These are phyloP conservation scores for Drosophila prosaltans DNA, from an alignment of 1,140 invertebrate species.

Conservation along the genomic window DNA sequence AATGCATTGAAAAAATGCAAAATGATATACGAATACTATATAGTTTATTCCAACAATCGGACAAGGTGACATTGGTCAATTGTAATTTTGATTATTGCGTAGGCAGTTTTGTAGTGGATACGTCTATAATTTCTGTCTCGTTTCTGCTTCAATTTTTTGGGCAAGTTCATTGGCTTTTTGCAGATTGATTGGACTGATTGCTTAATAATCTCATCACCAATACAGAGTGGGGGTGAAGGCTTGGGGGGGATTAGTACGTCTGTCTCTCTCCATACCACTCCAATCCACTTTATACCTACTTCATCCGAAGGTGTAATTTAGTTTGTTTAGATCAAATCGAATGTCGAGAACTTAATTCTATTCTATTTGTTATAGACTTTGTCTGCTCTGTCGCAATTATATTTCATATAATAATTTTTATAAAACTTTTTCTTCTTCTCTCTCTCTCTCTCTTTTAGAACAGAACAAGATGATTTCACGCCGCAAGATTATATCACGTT, in stretches of 20 bases:
- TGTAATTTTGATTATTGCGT: conserved; percentile 11
- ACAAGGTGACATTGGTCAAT: conserved; percentile 71
- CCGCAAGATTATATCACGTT: conserved; percentile 94
- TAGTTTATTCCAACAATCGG: conserved; percentile 45
- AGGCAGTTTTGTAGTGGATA: conserved; percentile 23
- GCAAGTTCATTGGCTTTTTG: conserved; percentile 71
- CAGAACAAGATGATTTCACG: conserved; percentile 91
- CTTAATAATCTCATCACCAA: conserved; percentile 65
- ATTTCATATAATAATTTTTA: conserved; percentile 62
- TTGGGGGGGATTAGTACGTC: conserved; percentile 19
- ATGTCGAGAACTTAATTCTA: conserved; percentile 23
- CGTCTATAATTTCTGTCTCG: neutral
- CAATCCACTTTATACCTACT: neutral
- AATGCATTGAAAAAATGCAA: conserved; percentile 54
- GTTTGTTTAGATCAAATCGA: conserved; percentile 53
- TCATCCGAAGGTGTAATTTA: conserved; percentile 34
- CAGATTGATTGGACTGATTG: conserved; percentile 75
- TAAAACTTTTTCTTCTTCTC: conserved; percentile 52
- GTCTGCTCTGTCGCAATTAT: conserved; percentile 51
- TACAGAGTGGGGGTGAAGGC: conserved; percentile 21
- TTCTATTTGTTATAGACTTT: conserved; percentile 28
- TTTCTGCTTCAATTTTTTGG: conserved; percentile 17
- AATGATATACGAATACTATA: conserved; percentile 40
- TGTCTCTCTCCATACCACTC: neutral
- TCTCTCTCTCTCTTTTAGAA: conserved; percentile 40